phyloP scores from a whole-genome alignment of 2,888 invertebrate genomes.

The Tigriopus californicus region DNA sequence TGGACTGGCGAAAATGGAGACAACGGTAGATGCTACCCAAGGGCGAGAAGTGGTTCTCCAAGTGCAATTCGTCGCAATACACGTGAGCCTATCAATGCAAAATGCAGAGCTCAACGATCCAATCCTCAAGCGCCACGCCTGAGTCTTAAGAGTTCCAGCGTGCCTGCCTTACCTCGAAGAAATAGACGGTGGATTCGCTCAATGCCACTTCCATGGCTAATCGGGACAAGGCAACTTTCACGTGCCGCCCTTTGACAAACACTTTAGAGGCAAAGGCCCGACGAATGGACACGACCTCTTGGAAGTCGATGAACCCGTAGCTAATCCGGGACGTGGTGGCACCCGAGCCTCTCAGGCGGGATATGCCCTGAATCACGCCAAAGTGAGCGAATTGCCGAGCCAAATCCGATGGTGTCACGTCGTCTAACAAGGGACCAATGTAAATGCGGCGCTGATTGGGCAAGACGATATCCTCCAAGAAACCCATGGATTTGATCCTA shows the following conservation, averaged over 20 bases:
- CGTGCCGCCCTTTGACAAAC: neutral
- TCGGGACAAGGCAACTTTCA: neutral
- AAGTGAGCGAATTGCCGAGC: neutral
- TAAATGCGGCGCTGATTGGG: conserved; percentile 2
- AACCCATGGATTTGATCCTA: neutral
- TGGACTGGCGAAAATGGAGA: neutral
- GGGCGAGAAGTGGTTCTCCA: neutral
- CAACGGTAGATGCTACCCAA: neutral
- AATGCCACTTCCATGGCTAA: neutral
- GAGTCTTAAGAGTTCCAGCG: too few relatives aligned
- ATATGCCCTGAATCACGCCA: neutral
- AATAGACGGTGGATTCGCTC: neutral
- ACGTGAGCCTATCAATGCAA: neutral
- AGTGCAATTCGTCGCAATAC: neutral
- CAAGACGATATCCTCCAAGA: neutral
- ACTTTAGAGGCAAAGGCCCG: neutral
- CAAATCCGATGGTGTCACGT: neutral
- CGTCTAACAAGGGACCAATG: neutral
- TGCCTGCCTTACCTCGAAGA: neutral
- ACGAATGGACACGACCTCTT: conserved; percentile 1
- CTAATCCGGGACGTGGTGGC: neutral
- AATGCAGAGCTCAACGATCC: too few relatives aligned
- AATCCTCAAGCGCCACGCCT: too few relatives aligned
- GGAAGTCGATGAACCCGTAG: neutral
- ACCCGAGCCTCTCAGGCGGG: neutral